Conservation (phyloP, 1,140 invertebrate genomes). For the Drosophila sp. region DNA sequence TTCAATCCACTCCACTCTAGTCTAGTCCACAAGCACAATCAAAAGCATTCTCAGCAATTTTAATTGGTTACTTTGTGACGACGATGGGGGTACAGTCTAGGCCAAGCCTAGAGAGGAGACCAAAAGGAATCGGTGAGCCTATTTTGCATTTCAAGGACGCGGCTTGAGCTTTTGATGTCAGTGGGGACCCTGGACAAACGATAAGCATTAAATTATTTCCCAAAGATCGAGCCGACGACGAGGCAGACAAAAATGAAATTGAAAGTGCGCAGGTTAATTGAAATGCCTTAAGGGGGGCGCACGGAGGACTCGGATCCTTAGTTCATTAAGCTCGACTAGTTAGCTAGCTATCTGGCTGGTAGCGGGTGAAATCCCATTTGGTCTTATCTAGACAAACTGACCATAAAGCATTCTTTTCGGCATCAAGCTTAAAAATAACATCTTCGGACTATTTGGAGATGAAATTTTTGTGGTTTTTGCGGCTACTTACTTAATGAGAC, state of each 20-base stretch:
- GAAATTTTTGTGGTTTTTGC: constrained; percentile 22
- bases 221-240: constrained; percentile 55
- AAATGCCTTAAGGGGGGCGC: constrained; percentile 67
- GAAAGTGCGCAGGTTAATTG: constrained; percentile 79
- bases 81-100: background rate
- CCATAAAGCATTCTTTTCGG: constrained; percentile 22
- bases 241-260: constrained; percentile 65
- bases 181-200: constrained; percentile 28
- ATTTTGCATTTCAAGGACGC: constrained; percentile 79
- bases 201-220: constrained; percentile 75
- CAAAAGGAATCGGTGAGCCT: constrained; percentile 37
- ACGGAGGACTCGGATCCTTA: background rate
- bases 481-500: constrained; percentile 12
- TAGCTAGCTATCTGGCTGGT: constrained; percentile 1
- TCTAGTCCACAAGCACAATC: constrained; percentile 19
- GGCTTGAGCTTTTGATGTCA: constrained; percentile 62
- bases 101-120: constrained; percentile 1
- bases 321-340: background rate
- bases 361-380: constrained; percentile 52
- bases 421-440: background rate
- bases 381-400: constrained; percentile 19
- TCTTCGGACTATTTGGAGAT: constrained; percentile 6
- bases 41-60: constrained; percentile 50
- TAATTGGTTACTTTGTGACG: constrained; percentile 51
- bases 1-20: constrained; percentile 13